Conservation (phyloP, 2,797 vertebrate genomes). For the Rhodeus uyekii region DNA sequence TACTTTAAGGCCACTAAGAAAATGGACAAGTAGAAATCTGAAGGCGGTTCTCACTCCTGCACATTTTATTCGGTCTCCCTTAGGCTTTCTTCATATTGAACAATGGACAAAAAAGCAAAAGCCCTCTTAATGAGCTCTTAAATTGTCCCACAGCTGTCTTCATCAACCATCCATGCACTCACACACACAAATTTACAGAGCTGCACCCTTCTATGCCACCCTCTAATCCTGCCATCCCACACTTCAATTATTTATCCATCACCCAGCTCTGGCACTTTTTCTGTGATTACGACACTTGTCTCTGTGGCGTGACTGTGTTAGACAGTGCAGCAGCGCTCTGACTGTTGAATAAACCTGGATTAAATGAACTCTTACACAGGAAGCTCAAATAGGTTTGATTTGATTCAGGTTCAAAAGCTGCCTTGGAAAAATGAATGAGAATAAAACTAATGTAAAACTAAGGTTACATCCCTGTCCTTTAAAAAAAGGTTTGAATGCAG, state of each 20-base stretch:
- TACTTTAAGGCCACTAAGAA: constrained; percentile 10
- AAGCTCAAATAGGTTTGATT: constrained; percentile 1
- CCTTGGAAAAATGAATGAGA: not conserved
- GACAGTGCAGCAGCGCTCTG: not conserved
- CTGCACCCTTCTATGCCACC: constrained; percentile 35
- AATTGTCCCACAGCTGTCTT: constrained; percentile 49
- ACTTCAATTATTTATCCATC: constrained; percentile 61
- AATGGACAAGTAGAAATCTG: constrained; percentile 16
- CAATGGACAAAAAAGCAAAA: constrained; percentile 32
- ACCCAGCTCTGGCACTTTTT: constrained; percentile 56
- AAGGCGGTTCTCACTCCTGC: constrained; percentile 7
- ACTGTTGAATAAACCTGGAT: constrained; percentile 30
- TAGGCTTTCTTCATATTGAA: constrained; percentile 29
- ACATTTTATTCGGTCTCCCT: constrained; percentile 7
- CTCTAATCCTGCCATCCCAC: constrained; percentile 58
- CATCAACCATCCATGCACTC: constrained; percentile 41
- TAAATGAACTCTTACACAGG: constrained; percentile 35
- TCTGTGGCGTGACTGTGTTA: constrained; percentile 15
- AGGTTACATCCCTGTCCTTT: too few species aligned
- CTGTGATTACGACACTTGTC: constrained; percentile 49
- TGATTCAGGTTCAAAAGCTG: not conserved
- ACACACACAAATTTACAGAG: constrained; percentile 28
- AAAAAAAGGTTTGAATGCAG: not conserved
- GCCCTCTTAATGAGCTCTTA: constrained; percentile 56
- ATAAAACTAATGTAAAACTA: constrained; percentile 13